Evolutionary conservation across 2,113 vertebrate genomes (phyloP), one percentile per base, ranked within the genome.

Genomic region (Hystrix brachyura): DNA sequence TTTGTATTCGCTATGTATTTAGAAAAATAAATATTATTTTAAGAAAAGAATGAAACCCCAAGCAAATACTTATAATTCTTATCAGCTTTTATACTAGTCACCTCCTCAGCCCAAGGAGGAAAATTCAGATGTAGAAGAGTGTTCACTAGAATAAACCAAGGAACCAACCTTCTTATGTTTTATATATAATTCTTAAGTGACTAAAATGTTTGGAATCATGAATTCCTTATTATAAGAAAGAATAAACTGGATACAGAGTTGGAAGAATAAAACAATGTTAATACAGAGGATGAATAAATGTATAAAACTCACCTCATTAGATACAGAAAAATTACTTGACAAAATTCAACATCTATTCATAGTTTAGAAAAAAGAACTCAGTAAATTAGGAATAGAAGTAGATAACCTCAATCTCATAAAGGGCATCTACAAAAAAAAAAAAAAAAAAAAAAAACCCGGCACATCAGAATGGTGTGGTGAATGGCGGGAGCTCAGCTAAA

Each of bases 321-420:
- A 91, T 82, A 59, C 76, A 93, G 60, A 90, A 87, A 94, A 72
- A 69, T n/a, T 92, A 95, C 65, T 95, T 93, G 59, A 93, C 43
- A 91, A 95, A 95, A 82, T 53, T 90, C 76, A 91, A 55, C 79
- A 83, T 78, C 23, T 91, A 95, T 69, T 88, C 69, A 79, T 65
- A 43, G 57, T 71, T 72, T 84, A 84, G 46, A 67, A 13, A 25
- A 87, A 93, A 81, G 25, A 79, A 71, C 2, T 80, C 78, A 80
- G 78, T 59, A 84, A 97, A 85, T 18, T 64, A 64, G 46, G 38
- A 79, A 71, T 79, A 91, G 64, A 94, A 88, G 32, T 82, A 85
- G 91, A 84, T 81, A 72, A 48, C 78, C 46, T 87, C 46, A 71
- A 27, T 79, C 87, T 88, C 78, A 79, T 78, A 69, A 91, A 95